A percentile compares a stretch with the other conserved stretches of the same genome.
phyloP scores from a whole-genome alignment of 37 sponge, comb jelly and placozoan genomes.

The Aphrocallistes beatrix region DNA sequence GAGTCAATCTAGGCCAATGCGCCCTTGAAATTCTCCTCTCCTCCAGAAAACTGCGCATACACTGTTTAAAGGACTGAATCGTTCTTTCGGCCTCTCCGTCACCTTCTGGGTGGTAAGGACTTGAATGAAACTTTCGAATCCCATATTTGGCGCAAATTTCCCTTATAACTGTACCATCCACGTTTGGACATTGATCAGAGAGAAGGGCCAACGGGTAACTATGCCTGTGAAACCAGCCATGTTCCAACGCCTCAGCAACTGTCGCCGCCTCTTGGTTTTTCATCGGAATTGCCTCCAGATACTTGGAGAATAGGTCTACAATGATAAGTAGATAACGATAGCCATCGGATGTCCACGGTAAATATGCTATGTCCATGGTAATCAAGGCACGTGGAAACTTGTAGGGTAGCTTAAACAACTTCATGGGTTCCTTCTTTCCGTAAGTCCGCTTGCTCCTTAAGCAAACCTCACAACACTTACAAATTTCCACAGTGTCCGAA shows the following conservation, averaged over 20 bases:
- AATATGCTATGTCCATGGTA: no score
- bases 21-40: background rate
- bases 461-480: no score
- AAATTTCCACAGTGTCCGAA: no score
- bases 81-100: background rate
- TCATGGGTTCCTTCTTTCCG: no score
- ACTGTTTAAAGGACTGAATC: background rate
- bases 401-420: no score
- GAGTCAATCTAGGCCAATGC: background rate
- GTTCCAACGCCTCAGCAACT: background rate
- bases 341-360: no score
- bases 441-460: no score
- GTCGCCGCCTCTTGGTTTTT: background rate
- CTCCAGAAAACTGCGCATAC: background rate
- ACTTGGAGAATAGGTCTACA: background rate
- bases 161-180: background rate
- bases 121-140: background rate
- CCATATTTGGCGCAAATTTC: background rate
- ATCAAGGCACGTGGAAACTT: no score
- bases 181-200: background rate
- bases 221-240: background rate
- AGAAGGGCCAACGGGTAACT: background rate
- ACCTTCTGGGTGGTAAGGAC: background rate
- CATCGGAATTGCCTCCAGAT: background rate
- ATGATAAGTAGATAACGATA: background rate